These are phyloP conservation scores for Melanocharis versteri DNA, from an alignment of 2,113 vertebrate genomes.

Conservation along the genomic window DNA sequence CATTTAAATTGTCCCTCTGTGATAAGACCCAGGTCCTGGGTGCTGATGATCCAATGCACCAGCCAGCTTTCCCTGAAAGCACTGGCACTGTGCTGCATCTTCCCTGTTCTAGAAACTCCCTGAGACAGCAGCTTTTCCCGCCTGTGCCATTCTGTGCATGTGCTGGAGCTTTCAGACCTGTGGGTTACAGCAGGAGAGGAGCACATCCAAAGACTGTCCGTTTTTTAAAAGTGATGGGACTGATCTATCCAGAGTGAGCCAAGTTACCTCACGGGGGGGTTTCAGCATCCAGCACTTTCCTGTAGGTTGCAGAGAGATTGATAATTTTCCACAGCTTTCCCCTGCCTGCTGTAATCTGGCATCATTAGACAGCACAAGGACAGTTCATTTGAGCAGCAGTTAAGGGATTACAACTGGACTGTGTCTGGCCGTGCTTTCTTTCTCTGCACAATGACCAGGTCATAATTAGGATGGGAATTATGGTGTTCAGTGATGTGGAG, in stretches of 20 bases:
- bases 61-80: neutral
- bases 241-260: neutral
- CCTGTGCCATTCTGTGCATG: neutral
- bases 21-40: neutral
- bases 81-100: neutral
- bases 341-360: constrained; percentile 14
- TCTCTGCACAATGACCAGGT: constrained; percentile 41
- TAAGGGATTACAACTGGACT: constrained; percentile 59
- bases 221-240: neutral
- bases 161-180: neutral
- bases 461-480: constrained; percentile 53
- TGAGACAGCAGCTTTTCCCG: neutral
- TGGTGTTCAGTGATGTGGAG: neutral
- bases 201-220: neutral
- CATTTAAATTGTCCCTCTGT: neutral
- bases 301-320: neutral
- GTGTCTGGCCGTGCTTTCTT: constrained; percentile 21
- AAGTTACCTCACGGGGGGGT: neutral
- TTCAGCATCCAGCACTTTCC: neutral
- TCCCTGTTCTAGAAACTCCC: neutral
- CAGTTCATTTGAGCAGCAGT: constrained; percentile 53
- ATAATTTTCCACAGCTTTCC: constrained; percentile 5
- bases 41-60: neutral
- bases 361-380: neutral
- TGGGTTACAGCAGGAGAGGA: neutral